Conservation (phyloP, 2,888 invertebrate species). For the Holacanthella duospinosa region DNA sequence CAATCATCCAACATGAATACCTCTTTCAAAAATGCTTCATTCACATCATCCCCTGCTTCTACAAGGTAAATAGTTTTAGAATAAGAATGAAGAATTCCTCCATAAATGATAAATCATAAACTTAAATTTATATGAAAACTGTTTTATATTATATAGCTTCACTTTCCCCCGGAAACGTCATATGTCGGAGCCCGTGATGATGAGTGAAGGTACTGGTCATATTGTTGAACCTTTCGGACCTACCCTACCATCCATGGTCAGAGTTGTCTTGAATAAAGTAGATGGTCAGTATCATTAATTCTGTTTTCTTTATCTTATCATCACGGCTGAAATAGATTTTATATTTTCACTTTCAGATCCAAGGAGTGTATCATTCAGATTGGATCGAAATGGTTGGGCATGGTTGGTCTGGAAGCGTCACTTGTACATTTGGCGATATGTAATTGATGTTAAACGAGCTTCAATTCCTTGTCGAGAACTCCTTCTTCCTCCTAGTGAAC, state of each 20-base stretch:
- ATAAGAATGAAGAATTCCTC: too few species aligned
- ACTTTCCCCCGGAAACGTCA: neutral
- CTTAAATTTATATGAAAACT: too few species aligned
- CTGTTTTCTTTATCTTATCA: too few species aligned
- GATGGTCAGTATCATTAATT: constrained; percentile 10
- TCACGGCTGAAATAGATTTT: neutral
- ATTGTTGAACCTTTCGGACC: constrained; percentile 19
- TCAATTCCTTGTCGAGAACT: constrained; percentile 59
- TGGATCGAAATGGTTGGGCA: constrained; percentile 63
- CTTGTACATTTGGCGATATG: constrained; percentile 64
- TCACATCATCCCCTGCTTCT: too few species aligned
- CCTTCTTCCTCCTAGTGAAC: constrained; percentile 78
- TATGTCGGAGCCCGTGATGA: too few species aligned
- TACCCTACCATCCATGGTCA: constrained; percentile 23
- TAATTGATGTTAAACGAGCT: constrained; percentile 25
- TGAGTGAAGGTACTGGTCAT: constrained; percentile 13
- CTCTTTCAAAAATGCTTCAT: too few species aligned
- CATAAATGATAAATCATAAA: too few species aligned
- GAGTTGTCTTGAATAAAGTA: constrained; percentile 16
- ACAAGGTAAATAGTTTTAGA: too few species aligned
- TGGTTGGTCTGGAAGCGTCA: constrained; percentile 78
- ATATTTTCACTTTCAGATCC: constrained; percentile 6
- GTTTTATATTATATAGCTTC: too few species aligned
- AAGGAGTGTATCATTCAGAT: constrained; percentile 49
- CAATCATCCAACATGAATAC: too few species aligned